These are phyloP conservation scores for Parascotia fuliginaria DNA, from an alignment of 2,888 invertebrate species.

Conservation along the genomic window DNA sequence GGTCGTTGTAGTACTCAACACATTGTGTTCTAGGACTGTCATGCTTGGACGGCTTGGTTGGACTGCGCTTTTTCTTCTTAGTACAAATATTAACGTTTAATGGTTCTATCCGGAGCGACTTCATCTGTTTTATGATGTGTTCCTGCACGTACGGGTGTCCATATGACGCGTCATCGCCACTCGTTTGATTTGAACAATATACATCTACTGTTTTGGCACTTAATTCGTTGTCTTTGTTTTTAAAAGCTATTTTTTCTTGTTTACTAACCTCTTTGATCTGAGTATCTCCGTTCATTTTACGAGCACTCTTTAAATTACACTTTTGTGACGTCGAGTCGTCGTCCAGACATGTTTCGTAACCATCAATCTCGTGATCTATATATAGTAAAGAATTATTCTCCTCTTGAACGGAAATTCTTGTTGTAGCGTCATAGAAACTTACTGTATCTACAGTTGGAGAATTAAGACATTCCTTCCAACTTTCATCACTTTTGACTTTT, in stretches of 20 bases:
- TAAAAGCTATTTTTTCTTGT: slow-evolving; percentile 71
- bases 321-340: slow-evolving; percentile 81
- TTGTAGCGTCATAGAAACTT: slow-evolving; percentile 64
- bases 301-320: slow-evolving; percentile 66
- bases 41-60: slow-evolving; percentile 73
- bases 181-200: slow-evolving; percentile 52
- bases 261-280: slow-evolving; percentile 77
- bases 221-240: slow-evolving; percentile 70
- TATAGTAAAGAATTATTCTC: slow-evolving; percentile 72
- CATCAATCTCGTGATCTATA: slow-evolving; percentile 83
- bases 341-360: slow-evolving; percentile 87
- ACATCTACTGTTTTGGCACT: slow-evolving; percentile 63
- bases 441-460: slow-evolving; percentile 64
- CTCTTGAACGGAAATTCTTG: slow-evolving; percentile 73
- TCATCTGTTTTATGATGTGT: slow-evolving; percentile 82
- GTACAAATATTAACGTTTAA: slow-evolving; percentile 69
- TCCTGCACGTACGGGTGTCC: slow-evolving; percentile 76
- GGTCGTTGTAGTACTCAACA: slow-evolving; percentile 88
- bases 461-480: slow-evolving; percentile 76
- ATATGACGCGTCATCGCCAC: slow-evolving; percentile 64
- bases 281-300: slow-evolving; percentile 71
- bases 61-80: slow-evolving; percentile 71
- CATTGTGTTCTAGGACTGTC: slow-evolving; percentile 61
- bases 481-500: slow-evolving; percentile 74
- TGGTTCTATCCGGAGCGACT: slow-evolving; percentile 78